A percentile compares a stretch with the other conserved stretches of the same genome.
These are phyloP conservation scores for Drosophila insularis DNA, from an alignment of 1,140 invertebrate genomes.

Conservation along the genomic window DNA sequence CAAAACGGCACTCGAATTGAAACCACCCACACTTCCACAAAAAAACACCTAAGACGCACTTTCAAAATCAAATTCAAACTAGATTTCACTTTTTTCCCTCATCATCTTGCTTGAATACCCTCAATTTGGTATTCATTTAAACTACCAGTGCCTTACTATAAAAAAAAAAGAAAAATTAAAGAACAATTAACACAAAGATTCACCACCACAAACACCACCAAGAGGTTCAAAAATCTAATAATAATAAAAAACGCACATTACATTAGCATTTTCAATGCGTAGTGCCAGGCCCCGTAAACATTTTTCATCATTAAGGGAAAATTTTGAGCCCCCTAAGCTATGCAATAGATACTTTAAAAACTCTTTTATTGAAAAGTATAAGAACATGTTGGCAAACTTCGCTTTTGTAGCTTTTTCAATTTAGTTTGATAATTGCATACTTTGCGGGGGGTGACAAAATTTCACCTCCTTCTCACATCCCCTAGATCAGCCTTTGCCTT, in stretches of 20 bases:
- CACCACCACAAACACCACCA: conserved; percentile 8
- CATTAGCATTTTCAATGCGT: not conserved
- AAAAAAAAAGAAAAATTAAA: conserved; percentile 35
- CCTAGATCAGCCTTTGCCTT: not conserved
- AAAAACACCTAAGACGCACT: not conserved
- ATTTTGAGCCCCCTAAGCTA: no score
- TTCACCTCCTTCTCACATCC: not conserved
- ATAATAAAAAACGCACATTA: conserved; percentile 12
- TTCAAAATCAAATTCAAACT: not conserved
- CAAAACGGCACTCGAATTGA: conserved; percentile 18
- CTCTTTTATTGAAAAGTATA: no score
- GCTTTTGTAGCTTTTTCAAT: no score
- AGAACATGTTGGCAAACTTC: no score
- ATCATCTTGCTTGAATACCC: not conserved
- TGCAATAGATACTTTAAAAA: no score
- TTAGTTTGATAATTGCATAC: no score
- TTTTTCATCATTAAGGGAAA: not conserved
- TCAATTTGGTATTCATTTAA: conserved; percentile 37
- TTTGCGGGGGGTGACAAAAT: no score
- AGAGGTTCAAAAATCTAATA: conserved; percentile 24
- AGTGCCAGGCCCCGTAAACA: not conserved
- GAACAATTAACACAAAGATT: conserved; percentile 33
- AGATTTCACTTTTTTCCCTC: not conserved
- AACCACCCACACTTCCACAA: not conserved
- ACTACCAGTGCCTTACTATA: conserved; percentile 73